Evolutionary conservation across 2,113 vertebrate genomes (phyloP).

Genomic region (Triplophysa rosa): DNA sequence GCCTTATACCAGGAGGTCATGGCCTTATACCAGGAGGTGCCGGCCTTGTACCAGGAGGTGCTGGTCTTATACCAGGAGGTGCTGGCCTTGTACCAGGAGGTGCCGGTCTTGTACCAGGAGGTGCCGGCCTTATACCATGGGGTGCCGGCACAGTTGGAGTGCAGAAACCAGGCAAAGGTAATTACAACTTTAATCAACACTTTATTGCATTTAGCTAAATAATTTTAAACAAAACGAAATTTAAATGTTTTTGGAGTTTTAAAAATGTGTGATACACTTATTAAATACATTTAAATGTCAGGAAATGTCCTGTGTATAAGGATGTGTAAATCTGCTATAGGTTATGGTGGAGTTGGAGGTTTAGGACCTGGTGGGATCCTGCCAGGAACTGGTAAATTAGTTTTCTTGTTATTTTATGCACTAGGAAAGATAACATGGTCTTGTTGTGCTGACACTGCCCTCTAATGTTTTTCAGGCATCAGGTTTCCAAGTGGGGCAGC

Average conservation of each 20-base stretch:
- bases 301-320: neutral
- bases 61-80: conserved; percentile 46
- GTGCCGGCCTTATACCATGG: neutral
- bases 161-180: conserved; percentile 70
- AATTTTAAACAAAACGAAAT: neutral
- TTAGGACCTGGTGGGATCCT: conserved; percentile 56
- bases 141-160: conserved; percentile 49
- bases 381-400: conserved; percentile 67
- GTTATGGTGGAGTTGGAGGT: conserved; percentile 64
- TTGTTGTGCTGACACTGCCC: neutral
- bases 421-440: neutral
- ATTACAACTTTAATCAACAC: conserved; percentile 12
- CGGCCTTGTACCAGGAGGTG: conserved; percentile 33
- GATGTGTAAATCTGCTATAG: conserved; percentile 50
- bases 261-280: too few relatives aligned
- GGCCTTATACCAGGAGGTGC: conserved; percentile 37
- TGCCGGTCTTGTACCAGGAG: conserved; percentile 12
- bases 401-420: conserved; percentile 9
- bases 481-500: conserved; percentile 70
- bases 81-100: conserved; percentile 43
- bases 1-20: conserved; percentile 47
- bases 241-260: too few relatives aligned
- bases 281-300: too few relatives aligned
- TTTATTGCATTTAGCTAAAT: neutral
- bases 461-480: conserved; percentile 57